Base-by-base conservation (phyloP, 1,140 invertebrate genomes). In the Atta cephalotes region DNA sequence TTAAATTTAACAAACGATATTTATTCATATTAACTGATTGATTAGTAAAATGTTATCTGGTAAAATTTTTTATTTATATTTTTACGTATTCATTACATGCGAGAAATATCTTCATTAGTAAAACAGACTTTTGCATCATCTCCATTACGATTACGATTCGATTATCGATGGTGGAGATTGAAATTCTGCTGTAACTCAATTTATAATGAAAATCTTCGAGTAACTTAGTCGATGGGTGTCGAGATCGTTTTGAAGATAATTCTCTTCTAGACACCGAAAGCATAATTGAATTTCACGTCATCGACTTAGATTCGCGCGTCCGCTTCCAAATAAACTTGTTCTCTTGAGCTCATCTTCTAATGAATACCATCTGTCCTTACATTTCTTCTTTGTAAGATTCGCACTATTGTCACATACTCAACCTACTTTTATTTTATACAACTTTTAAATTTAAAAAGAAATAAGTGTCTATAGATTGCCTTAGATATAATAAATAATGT, bases 241-340 rank as follows among this genome's bases (percentile, higher is more conserved):
- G 76, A 66, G 63, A 70, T 85, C 82, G 76, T 77, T 84, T 49
- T 85, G 35, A 62, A 85, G 76, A 77, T 85, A 85, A 85, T 85
- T 85, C 74, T 79, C 58, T 77, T 79, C 35, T 45, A 74, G 72
- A 85, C 81, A 77, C 31, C 76, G 76, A 60, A 79, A 79, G 74
- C 74, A 85, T 85, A 79, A 85, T 85, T 79, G 74, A 85, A 68
- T 85, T 79, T 85, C 21, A 85, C 82, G 51, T 79, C 82, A 79
- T 85, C 82, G 82, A 85, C 63, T 85, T 85, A 85, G 78, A 53
- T 31, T 31, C 45, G 63, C 62, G 39, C 25, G 51, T 66, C 76
- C 39, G 60, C 39, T 66, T 49, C 82, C 49, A 85, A 85, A 85
- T 79, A 76, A 84, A 39, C 80, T 51, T 51, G 70, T 51, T 45